These are phyloP conservation scores for Tenthredo amoena DNA, from an alignment of 2,888 invertebrate genomes.

Conservation along the genomic window DNA sequence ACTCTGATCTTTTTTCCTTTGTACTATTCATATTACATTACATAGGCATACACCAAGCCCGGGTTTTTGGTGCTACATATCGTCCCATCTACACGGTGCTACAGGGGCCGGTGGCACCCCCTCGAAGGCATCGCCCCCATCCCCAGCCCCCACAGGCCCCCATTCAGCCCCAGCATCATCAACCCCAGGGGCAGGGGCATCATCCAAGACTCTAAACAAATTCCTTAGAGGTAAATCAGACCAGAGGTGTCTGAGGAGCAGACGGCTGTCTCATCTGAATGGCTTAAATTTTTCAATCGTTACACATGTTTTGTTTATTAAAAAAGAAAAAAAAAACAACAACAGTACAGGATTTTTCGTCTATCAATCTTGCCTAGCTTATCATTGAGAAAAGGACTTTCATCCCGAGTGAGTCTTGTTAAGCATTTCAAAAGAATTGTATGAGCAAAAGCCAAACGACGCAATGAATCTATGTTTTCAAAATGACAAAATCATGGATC, in stretches of 20 bases:
- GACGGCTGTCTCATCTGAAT: constrained; percentile 66
- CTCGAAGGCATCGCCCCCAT: constrained; percentile 74
- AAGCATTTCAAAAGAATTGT: background rate
- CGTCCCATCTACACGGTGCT: constrained; percentile 75
- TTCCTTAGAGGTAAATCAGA: constrained; percentile 75
- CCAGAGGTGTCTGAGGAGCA: constrained; percentile 62
- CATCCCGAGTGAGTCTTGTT: background rate
- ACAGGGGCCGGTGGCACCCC: constrained; percentile 73
- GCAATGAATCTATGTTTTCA: background rate
- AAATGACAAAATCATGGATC: background rate
- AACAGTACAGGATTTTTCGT: constrained; percentile 32
- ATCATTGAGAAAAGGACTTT: background rate
- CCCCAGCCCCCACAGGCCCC: constrained; percentile 61
- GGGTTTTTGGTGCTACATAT: constrained; percentile 77
- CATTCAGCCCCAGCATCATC: constrained; percentile 57
- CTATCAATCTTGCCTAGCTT: background rate
- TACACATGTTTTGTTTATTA: constrained; percentile 52
- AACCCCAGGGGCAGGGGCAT: constrained; percentile 67
- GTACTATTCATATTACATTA: constrained; percentile 56
- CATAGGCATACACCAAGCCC: constrained; percentile 76
- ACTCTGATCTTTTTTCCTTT: constrained; percentile 50
- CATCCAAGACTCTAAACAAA: constrained; percentile 75
- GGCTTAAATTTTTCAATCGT: constrained; percentile 61
- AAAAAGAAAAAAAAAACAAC: background rate
- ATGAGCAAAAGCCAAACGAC: background rate